Percentiles rank a stretch among this genome's conserved stretches.
These are phyloP conservation scores for Pocota personata DNA, from an alignment of 2,888 invertebrate species.

Conservation along the genomic window DNA sequence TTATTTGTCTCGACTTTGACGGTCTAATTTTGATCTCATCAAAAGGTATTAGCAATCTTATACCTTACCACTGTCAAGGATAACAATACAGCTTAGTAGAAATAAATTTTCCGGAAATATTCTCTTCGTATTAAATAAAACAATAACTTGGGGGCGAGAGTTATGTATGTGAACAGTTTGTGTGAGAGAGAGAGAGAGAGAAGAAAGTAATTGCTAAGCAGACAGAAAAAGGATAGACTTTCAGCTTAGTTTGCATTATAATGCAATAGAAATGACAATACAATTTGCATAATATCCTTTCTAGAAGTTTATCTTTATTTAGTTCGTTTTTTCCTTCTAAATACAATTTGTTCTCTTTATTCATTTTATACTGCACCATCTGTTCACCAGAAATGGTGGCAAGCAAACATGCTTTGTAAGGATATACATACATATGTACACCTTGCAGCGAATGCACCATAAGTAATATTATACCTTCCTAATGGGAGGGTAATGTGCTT, in stretches of 20 bases:
- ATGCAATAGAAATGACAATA: slow-evolving; percentile 45
- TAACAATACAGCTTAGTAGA: slow-evolving; percentile 1
- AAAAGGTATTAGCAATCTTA: background rate
- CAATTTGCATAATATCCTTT: slow-evolving; percentile 62
- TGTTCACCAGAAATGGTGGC: background rate
- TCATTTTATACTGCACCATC: background rate
- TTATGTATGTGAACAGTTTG: background rate
- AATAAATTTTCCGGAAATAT: background rate
- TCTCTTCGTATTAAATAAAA: slow-evolving; percentile 20
- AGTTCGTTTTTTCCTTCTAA: slow-evolving; percentile 6
- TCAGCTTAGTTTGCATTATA: slow-evolving; percentile 47
- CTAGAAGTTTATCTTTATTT: slow-evolving; percentile 24
- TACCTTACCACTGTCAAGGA: background rate
- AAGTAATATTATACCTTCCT: background rate
- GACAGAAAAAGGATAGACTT: slow-evolving; percentile 28
- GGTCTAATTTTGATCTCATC: slow-evolving; percentile 33
- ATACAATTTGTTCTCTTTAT: background rate
- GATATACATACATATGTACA: too few species aligned
- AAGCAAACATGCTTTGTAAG: background rate
- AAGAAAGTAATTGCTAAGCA: background rate
- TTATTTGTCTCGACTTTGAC: background rate
- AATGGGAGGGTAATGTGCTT: slow-evolving; percentile 7
- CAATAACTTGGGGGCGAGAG: slow-evolving; percentile 9
- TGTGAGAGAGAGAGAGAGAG: background rate
- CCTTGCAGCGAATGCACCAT: background rate